Percentiles rank a stretch among this genome's conserved stretches.
These are phyloP conservation scores for Torymus texanus DNA, from an alignment of 2,888 invertebrate species.

Conservation along the genomic window DNA sequence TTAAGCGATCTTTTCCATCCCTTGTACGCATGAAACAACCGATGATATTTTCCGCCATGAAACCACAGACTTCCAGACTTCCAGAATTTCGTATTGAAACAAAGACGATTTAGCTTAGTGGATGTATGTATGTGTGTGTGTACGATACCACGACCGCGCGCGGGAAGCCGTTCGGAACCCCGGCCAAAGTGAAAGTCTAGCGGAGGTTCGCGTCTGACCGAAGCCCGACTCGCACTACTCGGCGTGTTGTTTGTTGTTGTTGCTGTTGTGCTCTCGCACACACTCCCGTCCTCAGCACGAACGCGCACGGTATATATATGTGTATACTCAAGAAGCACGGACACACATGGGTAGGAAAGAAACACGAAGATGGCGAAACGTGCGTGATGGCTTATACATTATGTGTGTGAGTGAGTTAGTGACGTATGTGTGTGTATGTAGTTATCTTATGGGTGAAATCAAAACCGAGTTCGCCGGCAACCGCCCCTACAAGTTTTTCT, in stretches of 20 bases:
- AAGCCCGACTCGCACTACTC: slow-evolving; percentile 53
- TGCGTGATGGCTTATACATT: slow-evolving; percentile 1
- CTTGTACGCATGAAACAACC: no score
- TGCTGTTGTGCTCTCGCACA: no score
- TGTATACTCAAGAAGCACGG: slow-evolving; percentile 19
- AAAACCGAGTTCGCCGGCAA: slow-evolving; percentile 51
- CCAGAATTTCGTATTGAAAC: no score
- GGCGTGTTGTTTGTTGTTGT: neutral
- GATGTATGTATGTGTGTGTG: no score
- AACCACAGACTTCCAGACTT: no score
- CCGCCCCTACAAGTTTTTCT: slow-evolving; percentile 46
- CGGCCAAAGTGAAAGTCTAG: slow-evolving; percentile 74
- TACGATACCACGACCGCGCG: no score
- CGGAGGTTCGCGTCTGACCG: slow-evolving; percentile 69
- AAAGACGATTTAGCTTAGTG: no score
- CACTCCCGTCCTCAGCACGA: no score
- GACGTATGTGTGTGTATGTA: neutral
- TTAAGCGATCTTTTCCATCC: no score
- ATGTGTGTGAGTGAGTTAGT: neutral
- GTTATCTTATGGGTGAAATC: neutral
- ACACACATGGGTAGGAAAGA: slow-evolving; percentile 27
- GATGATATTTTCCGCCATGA: no score
- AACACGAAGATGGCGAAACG: neutral
- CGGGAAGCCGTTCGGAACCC: slow-evolving; percentile 66
- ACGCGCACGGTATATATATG: no score